These are phyloP conservation scores for Elysia chlorotica DNA, from an alignment of 1,140 invertebrate genomes.

Conservation along the genomic window DNA sequence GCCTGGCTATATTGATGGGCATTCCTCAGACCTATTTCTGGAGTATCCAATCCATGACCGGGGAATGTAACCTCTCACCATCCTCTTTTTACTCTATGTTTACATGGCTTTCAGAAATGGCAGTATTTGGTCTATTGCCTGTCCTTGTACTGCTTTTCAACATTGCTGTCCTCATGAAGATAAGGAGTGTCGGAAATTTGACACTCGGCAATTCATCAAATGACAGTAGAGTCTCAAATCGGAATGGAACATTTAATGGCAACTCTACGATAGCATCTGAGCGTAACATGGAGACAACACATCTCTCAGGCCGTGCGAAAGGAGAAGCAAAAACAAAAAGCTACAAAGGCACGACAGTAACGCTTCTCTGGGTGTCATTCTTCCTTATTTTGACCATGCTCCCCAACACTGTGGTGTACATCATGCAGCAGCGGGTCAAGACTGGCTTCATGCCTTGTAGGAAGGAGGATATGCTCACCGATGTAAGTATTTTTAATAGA, in stretches of 20 bases:
- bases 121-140: constrained; percentile 46
- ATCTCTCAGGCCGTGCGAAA: no score
- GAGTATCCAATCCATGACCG: constrained; percentile 8
- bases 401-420: constrained; percentile 48
- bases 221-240: no score
- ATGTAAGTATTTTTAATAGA: no score
- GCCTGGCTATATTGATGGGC: constrained; percentile 26
- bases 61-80: constrained; percentile 18
- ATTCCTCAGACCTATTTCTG: constrained; percentile 36
- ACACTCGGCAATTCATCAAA: constrained; percentile 14
- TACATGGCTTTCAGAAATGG: constrained; percentile 47
- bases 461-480: constrained; percentile 4
- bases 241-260: no score
- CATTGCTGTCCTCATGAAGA: constrained; percentile 40
- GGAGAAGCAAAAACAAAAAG: no score
- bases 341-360: constrained; percentile 43
- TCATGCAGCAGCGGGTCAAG: constrained; percentile 27
- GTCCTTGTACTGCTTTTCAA: constrained; percentile 43
- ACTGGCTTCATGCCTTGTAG: neutral
- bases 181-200: constrained; percentile 21
- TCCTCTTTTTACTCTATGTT: constrained; percentile 39
- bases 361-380: constrained; percentile 51
- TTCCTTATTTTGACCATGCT: constrained; percentile 51
- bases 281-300: no score
- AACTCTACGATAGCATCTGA: no score